Base-by-base conservation (phyloP, 2,113 vertebrate genomes). In the Drymodes brunneopygia region DNA sequence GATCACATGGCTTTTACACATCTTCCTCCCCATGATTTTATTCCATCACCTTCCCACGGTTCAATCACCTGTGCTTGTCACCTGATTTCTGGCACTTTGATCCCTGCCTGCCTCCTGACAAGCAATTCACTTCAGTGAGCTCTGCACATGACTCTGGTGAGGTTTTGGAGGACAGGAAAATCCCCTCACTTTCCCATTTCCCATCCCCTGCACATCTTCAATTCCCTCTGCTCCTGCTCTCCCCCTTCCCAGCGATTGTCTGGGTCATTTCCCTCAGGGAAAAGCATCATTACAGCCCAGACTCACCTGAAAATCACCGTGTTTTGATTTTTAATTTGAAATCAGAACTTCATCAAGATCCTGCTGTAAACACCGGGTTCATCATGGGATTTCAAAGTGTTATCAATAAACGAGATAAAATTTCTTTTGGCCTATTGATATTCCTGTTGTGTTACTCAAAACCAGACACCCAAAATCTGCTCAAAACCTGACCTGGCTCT, bases 71-170 rank as follows among this genome's bases (percentile, higher is more conserved):
- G 20, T 73, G 50, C 33, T 70, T 91, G 69, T 47, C 65, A 13
- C 38, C 38, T 82, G 56, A 82, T 94, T 91, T 90, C 64, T 64
- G 84, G 73, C 67, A 40, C 94, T 88, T 82, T 79, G 53, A 92
- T 80, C 22, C 27, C 81, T 85, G 71, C 38, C 60, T 83, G 72
- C 70, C 45, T 60, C 50, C 71, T 79, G 57, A 93, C 92, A 94
- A 95, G 38, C 38, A 95, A 72, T 92, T 97, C 79, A 64, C 69
- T 15, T 51, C 67, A 73, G 36, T 23, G 83, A 98, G 81, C 19
- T 62, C 29, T 67, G 47, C 16, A 18, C 35, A 10, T 48, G 48
- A 54, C 36, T 35, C 24, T 83, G 31, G 13, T 47, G 81, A 81
- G 66, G 13, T 60, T 80, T 93, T 77, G 12, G 23, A 89, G 95